These are phyloP conservation scores for Danionella cerebrum DNA, from an alignment of 2,113 vertebrate species.

Conservation along the genomic window DNA sequence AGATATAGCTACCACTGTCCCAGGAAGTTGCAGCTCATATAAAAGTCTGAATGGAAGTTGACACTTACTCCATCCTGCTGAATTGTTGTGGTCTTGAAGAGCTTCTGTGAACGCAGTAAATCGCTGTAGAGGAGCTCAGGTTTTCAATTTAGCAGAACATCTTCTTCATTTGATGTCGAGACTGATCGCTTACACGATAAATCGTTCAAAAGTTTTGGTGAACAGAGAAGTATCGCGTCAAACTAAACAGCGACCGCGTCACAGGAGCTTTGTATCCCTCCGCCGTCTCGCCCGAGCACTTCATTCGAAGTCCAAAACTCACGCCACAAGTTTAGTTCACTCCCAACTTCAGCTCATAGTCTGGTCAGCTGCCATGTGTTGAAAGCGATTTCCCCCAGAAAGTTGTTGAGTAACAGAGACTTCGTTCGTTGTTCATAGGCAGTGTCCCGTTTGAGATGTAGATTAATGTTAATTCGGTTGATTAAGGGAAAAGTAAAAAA, in stretches of 20 bases:
- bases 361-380: too few species aligned
- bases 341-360: background rate
- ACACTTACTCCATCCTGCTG: conserved; percentile 69
- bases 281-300: conserved; percentile 47
- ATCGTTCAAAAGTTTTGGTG: conserved; percentile 27
- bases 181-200: conserved; percentile 11
- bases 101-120: conserved; percentile 22
- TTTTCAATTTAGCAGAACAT: conserved; percentile 31
- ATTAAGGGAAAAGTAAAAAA: too few species aligned
- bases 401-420: background rate
- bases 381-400: background rate
- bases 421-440: background rate
- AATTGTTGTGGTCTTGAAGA: conserved; percentile 18
- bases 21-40: conserved; percentile 1
- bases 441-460: background rate
- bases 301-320: background rate
- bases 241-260: conserved; percentile 51
- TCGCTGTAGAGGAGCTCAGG: conserved; percentile 6
- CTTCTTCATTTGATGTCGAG: conserved; percentile 26
- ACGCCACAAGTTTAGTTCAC: background rate
- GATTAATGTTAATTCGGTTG: background rate
- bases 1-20: background rate
- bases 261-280: conserved; percentile 50
- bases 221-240: conserved; percentile 28
- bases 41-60: conserved; percentile 9